These are phyloP conservation scores for Drosophila meridionalis DNA, from an alignment of 2,888 invertebrate genomes.

Conservation along the genomic window DNA sequence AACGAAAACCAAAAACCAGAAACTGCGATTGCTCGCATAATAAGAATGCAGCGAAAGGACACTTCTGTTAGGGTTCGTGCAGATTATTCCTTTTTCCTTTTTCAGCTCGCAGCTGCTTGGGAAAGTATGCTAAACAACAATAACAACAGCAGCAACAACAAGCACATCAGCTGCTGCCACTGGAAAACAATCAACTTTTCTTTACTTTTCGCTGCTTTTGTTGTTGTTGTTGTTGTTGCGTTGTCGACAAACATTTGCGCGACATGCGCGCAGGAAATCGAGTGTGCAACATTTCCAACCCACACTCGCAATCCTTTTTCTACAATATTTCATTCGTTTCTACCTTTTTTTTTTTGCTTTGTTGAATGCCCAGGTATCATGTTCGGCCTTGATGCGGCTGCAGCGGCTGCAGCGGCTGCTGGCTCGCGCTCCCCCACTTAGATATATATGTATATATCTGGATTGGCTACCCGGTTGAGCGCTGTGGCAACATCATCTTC, in stretches of 20 bases:
- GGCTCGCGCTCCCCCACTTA: slow-evolving; percentile 17
- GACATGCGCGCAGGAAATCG: slow-evolving; percentile 78
- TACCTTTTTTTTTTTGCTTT: slow-evolving; percentile 9
- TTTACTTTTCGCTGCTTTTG: slow-evolving; percentile 45
- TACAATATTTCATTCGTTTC: slow-evolving; percentile 14
- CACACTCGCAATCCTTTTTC: not conserved
- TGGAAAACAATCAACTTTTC: slow-evolving; percentile 72
- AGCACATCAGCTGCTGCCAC: slow-evolving; percentile 25
- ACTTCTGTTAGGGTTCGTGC: slow-evolving; percentile 27
- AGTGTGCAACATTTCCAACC: slow-evolving; percentile 68
- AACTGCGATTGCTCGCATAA: slow-evolving; percentile 43
- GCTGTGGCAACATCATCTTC: slow-evolving; percentile 49
- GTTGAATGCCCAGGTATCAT: slow-evolving; percentile 55
- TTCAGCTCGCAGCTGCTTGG: slow-evolving; percentile 22
- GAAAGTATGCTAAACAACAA: slow-evolving; percentile 49
- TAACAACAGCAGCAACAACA: slow-evolving; percentile 11
- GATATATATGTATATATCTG: slow-evolving; percentile 7
- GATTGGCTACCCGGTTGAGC: slow-evolving; percentile 13
- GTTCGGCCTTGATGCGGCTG: slow-evolving; percentile 53
- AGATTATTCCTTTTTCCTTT: slow-evolving; percentile 14
- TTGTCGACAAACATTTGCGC: slow-evolving; percentile 66
- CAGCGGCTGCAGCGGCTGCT: slow-evolving; percentile 35
- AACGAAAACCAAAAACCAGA: slow-evolving; percentile 17
- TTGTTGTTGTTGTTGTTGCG: slow-evolving; percentile 39
- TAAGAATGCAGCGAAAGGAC: slow-evolving; percentile 59